phyloP scores from a whole-genome alignment of 1,140 invertebrate species.

The Drosophila nebulosa region DNA sequence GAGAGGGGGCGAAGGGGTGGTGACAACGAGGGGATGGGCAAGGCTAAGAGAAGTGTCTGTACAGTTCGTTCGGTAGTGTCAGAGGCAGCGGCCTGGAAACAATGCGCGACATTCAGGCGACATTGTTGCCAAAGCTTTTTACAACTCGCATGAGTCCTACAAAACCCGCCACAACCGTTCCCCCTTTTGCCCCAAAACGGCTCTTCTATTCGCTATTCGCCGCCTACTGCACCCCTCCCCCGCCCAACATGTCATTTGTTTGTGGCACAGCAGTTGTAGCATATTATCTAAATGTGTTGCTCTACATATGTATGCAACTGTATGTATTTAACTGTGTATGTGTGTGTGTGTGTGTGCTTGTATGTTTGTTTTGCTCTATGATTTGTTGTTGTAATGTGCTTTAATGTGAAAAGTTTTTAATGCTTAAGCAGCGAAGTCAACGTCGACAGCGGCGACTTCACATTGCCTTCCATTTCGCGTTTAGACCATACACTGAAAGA shows the following conservation, averaged over 20 bases:
- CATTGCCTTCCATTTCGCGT: constrained; percentile 6
- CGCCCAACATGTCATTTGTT: constrained; percentile 56
- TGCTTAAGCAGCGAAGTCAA: constrained; percentile 65
- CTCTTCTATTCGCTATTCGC: too few relatives aligned
- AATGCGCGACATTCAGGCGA: constrained; percentile 77
- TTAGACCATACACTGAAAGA: not conserved
- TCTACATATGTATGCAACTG: constrained; percentile 60
- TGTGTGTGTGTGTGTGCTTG: constrained; percentile 29
- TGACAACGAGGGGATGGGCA: too few relatives aligned
- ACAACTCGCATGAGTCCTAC: constrained; percentile 69
- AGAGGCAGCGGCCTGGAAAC: constrained; percentile 73
- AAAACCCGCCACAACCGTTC: not conserved
- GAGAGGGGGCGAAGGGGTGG: not conserved
- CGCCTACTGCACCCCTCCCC: not conserved
- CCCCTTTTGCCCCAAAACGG: not conserved
- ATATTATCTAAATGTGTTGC: constrained; percentile 79
- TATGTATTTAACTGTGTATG: constrained; percentile 18
- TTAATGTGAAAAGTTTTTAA: constrained; percentile 79
- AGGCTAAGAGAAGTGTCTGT: constrained; percentile 12
- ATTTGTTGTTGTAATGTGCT: constrained; percentile 79
- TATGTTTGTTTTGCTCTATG: constrained; percentile 61
- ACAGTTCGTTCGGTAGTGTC: constrained; percentile 53
- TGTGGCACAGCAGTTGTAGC: constrained; percentile 75
- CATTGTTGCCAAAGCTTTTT: constrained; percentile 79
- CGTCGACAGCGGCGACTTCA: not conserved